A percentile compares a stretch with the other conserved stretches of the same genome.
Conservation (phyloP, 2,888 invertebrate genomes). For the Orthosia gracilis region DNA sequence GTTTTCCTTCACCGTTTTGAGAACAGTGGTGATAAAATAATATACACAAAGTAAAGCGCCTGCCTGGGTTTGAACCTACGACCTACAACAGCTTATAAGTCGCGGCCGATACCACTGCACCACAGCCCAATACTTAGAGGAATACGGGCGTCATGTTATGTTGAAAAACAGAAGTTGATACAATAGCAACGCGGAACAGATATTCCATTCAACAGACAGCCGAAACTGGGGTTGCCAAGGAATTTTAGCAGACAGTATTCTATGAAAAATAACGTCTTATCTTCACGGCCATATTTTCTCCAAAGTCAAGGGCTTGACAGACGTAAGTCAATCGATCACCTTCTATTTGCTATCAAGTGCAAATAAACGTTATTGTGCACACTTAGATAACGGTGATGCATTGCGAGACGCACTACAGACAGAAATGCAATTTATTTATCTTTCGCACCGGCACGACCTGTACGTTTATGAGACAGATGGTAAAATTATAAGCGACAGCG, state of each 20-base stretch:
- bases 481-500: too few relatives aligned
- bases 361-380: constrained; percentile 21
- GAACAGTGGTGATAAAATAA: too few relatives aligned
- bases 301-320: constrained; percentile 11
- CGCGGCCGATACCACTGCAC: too few relatives aligned
- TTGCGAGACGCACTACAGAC: neutral
- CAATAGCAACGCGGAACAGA: neutral
- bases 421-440: neutral
- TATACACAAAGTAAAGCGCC: too few relatives aligned
- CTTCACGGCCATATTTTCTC: constrained; percentile 3
- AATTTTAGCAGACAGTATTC: neutral
- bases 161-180: neutral
- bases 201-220: too few relatives aligned
- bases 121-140: too few relatives aligned
- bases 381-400: constrained; percentile 17
- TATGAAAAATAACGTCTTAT: neutral
- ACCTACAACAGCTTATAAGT: too few relatives aligned
- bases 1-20: too few relatives aligned
- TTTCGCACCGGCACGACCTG: neutral
- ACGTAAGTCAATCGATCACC: constrained; percentile 29
- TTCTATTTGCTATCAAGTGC: neutral
- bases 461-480: too few relatives aligned
- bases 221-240: neutral
- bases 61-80: too few relatives aligned
- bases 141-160: neutral